These are phyloP conservation scores for Oligia fasciuncula DNA, from an alignment of 2,888 invertebrate species.

Conservation along the genomic window DNA sequence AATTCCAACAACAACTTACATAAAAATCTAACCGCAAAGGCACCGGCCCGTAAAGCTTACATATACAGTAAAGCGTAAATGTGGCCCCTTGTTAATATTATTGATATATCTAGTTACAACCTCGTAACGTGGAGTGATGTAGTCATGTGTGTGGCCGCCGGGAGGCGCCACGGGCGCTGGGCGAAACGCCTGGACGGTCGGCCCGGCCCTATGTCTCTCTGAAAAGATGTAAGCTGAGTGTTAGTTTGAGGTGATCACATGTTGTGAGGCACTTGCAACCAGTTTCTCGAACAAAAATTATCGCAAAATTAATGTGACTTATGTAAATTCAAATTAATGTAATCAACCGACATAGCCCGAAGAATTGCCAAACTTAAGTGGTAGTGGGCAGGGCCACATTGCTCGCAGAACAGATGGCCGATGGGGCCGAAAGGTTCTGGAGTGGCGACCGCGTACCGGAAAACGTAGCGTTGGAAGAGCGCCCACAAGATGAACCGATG, in stretches of 20 bases:
- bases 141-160: slow-evolving; percentile 36
- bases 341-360: background rate
- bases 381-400: background rate
- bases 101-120: slow-evolving; percentile 61
- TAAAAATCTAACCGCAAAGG: slow-evolving; percentile 28
- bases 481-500: background rate
- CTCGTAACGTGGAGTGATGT: slow-evolving; percentile 52
- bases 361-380: background rate
- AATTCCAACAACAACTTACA: slow-evolving; percentile 3
- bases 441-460: background rate
- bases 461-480: background rate
- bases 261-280: background rate
- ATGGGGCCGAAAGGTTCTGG: background rate
- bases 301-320: background rate
- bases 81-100: slow-evolving; percentile 56
- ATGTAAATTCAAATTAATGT: too few relatives aligned
- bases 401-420: background rate
- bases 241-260: slow-evolving; percentile 9
- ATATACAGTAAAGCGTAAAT: slow-evolving; percentile 38
- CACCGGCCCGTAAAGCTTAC: slow-evolving; percentile 32
- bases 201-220: slow-evolving; percentile 72
- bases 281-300: background rate
- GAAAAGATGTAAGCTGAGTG: slow-evolving; percentile 42
- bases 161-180: slow-evolving; percentile 33
- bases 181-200: slow-evolving; percentile 30